Percentiles rank a stretch among this genome's conserved stretches.
Conservation (phyloP, 2,888 invertebrate genomes). For the Eupithecia vulgata region DNA sequence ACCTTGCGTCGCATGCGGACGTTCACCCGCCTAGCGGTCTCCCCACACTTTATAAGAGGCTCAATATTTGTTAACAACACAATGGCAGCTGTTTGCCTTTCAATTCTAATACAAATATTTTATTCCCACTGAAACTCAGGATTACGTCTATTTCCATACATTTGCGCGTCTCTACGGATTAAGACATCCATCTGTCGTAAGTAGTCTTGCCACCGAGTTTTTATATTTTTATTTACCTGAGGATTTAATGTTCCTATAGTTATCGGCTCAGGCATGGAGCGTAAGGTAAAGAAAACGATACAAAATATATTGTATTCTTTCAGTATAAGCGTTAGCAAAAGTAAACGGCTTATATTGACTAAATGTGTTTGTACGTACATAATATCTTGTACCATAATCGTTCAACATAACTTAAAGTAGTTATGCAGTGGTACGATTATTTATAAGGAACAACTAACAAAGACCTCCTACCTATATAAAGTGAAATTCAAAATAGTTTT, state of each 20-base stretch:
- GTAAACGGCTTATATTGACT: neutral
- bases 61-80: conserved; percentile 50
- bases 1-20: neutral
- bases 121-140: conserved; percentile 50
- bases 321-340: neutral
- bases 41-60: neutral
- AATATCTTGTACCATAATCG: too few relatives aligned
- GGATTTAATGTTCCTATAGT: neutral
- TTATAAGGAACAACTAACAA: too few relatives aligned
- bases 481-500: too few relatives aligned
- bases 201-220: neutral
- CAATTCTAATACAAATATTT: conserved; percentile 63
- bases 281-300: conserved; percentile 36
- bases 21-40: neutral
- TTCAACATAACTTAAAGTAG: too few relatives aligned
- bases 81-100: conserved; percentile 57
- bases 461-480: too few relatives aligned
- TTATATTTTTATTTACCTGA: neutral
- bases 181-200: conserved; percentile 13
- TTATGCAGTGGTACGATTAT: too few relatives aligned
- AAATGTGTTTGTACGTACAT: too few relatives aligned
- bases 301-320: conserved; percentile 40
- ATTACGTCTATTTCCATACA: conserved; percentile 38
- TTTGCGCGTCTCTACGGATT: conserved; percentile 41
- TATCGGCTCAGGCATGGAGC: neutral